These are phyloP conservation scores for Canis aureus DNA, from an alignment of 2,113 vertebrate genomes.

Conservation along the genomic window DNA sequence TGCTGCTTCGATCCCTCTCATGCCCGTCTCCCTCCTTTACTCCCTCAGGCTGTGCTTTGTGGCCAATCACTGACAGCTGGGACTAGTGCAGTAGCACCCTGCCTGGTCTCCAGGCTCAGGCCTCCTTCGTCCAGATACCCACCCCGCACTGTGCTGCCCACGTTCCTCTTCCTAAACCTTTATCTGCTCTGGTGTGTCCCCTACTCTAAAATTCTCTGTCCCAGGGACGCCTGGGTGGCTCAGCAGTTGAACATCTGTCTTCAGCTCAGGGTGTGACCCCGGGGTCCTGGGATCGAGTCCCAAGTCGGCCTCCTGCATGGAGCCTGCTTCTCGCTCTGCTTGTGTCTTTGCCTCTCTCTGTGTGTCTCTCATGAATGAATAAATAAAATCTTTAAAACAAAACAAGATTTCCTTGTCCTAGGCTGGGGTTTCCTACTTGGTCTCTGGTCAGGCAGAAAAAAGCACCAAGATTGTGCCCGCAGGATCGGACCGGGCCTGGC, in stretches of 20 bases:
- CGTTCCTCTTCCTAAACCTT: neutral
- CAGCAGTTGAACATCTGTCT: too few species aligned
- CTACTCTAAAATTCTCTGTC: neutral
- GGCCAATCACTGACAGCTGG: accelerated
- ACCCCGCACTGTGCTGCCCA: accelerated
- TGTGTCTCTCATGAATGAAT: too few species aligned
- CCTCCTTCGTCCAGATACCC: neutral
- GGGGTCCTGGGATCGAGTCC: too few species aligned
- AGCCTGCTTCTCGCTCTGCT: too few species aligned
- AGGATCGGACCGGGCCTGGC: neutral
- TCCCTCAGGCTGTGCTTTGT: too few species aligned
- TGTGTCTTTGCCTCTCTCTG: too few species aligned
- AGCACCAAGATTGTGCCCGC: neutral
- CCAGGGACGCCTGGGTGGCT: neutral
- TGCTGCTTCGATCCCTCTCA: neutral
- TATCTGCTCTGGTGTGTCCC: neutral
- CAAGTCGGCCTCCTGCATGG: too few species aligned
- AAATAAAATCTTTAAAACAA: too few species aligned
- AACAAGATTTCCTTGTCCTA: neutral
- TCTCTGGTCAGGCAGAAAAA: neutral
- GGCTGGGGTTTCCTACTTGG: neutral
- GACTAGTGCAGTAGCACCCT: neutral
- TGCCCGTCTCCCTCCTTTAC: accelerated
- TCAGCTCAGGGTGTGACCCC: too few species aligned
- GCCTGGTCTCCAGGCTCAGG: neutral